Evolutionary conservation across 2,888 invertebrate genomes (phyloP).

Genomic region (Galeopsomyia nigrocyanea): DNA sequence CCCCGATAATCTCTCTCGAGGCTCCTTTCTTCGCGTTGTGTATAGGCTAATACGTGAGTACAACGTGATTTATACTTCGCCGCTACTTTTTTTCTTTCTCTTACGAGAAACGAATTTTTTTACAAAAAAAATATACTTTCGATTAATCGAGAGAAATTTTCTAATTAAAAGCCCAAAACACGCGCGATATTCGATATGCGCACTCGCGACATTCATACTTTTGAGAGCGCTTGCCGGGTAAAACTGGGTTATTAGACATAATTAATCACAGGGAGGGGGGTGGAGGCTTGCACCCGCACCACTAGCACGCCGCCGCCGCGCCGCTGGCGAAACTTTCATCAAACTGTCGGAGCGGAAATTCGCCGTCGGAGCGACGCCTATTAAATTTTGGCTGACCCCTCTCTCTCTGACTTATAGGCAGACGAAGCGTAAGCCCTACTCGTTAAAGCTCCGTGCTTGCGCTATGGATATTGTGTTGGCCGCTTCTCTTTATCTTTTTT

Average conservation of each 20-base stretch:
- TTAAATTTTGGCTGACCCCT: conserved; percentile 34
- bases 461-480: neutral
- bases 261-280: conserved; percentile 36
- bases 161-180: conserved; percentile 4
- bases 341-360: conserved; percentile 44
- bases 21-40: conserved; percentile 43
- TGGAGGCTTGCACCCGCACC: no score
- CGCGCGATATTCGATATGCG: neutral
- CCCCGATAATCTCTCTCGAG: conserved; percentile 54
- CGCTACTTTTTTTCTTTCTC: neutral
- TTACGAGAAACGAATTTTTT: neutral
- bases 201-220: conserved; percentile 35
- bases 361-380: conserved; percentile 35
- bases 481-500: no score
- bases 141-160: neutral
- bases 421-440: conserved; percentile 2
- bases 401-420: conserved; percentile 9
- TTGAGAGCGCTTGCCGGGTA: conserved; percentile 18
- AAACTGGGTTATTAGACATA: conserved; percentile 46
- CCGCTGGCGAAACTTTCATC: conserved; percentile 42
- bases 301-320: neutral
- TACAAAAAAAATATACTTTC: no score
- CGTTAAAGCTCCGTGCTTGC: conserved; percentile 1
- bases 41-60: conserved; percentile 42
- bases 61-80: conserved; percentile 34